Evolutionary conservation across 2,888 invertebrate species (phyloP).

Genomic region (Anoncus sp.): DNA sequence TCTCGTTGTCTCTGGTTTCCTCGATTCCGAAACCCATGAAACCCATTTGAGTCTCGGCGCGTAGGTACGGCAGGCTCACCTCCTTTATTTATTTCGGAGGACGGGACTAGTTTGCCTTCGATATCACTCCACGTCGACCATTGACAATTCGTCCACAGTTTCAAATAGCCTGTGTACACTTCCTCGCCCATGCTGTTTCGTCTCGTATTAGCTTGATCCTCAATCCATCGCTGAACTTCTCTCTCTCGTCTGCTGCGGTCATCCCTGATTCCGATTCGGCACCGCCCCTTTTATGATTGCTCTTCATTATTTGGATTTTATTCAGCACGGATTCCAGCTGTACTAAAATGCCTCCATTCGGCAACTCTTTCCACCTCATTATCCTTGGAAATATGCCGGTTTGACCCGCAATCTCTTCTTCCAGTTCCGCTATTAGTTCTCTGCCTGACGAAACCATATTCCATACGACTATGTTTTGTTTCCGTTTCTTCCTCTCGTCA

Average conservation of each 20-base stretch:
- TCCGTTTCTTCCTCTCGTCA: too few species aligned
- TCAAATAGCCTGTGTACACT: neutral
- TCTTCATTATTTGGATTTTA: conserved; percentile 17
- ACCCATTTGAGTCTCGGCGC: neutral
- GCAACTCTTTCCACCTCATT: neutral
- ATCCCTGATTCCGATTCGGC: neutral
- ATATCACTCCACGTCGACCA: conserved; percentile 14
- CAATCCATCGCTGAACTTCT: conserved; percentile 13
- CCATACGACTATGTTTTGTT: too few species aligned
- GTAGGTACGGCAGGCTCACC: too few species aligned
- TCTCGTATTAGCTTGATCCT: neutral
- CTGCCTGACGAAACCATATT: too few species aligned
- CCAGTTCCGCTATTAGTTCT: neutral
- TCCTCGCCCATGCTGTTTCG: neutral
- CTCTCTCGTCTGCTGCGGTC: conserved; percentile 1
- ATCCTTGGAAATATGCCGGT: conserved; percentile 3
- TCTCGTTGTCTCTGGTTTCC: too few species aligned
- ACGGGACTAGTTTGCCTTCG: neutral
- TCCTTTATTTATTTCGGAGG: neutral
- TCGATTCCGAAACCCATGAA: neutral
- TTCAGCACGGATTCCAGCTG: neutral
- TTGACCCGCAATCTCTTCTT: neutral
- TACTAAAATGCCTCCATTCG: neutral
- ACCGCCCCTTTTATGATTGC: neutral
- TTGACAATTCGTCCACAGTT: neutral